Base-by-base conservation (phyloP, 2,113 vertebrate species). In the Tenrec ecaudatus region DNA sequence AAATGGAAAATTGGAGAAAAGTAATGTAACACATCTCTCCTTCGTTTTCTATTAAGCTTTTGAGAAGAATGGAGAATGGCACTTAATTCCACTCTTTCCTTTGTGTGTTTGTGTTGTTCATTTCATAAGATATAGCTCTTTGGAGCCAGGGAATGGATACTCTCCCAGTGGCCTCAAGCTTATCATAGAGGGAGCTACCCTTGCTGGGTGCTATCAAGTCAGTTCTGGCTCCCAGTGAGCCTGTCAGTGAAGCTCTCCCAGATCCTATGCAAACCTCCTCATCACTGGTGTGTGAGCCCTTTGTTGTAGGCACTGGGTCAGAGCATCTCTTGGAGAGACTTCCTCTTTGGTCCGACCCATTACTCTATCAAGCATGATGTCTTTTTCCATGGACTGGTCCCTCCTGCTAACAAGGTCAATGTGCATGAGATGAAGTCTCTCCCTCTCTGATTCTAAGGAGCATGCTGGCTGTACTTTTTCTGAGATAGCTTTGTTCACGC, bases 1-100 rank as follows among this genome's bases (percentile, higher is more conserved):
- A 96, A 96, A 84, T 33, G 84, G 22, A 40, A 93, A 95, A 90
- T 88, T 86, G 40, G 4, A 87, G 64, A 93, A 83, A 83, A 93
- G 23, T 75, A 82, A 38, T n/a, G 76, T 69, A 76, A 22, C 22
- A 53, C 38, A 38, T 53, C 75, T 91, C 71, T 90, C 53, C 5
- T 69, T 27, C 66, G 17, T 89, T 94, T 33, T 84, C 58, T 79
- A 9, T 23, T 89, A 94, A 86, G 27, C 53, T 89, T 85, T 75
- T 36, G 40, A 66, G 79, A 81, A 93, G 89, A 95, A 88, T 25
- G 22, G 47, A 84, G 36, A 73, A 2, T 58, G 81, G 27, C 6
- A 36, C 29, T 83, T 64, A 86, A 91, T 92, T 66, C 16, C 2
- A 29, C 12, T 86, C 4, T 66, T 62, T 66, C 38, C 29, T 83